These are phyloP conservation scores for Odontothrips loti DNA, from an alignment of 2,888 invertebrate genomes.

Conservation along the genomic window DNA sequence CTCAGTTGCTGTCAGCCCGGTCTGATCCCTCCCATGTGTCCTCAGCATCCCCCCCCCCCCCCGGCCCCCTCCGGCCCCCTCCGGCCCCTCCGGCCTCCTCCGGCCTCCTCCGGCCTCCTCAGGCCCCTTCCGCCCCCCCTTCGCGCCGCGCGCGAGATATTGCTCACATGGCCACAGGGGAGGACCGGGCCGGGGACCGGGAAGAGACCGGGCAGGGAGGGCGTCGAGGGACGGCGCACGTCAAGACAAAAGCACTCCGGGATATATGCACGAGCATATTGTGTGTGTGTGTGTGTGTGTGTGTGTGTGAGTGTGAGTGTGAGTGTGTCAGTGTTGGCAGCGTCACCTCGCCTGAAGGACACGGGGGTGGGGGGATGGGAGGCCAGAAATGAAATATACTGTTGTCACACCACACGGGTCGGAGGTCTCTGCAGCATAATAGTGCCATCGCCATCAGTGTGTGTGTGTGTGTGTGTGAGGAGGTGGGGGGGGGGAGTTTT, in stretches of 20 bases:
- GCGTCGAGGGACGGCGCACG: neutral
- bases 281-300: neutral
- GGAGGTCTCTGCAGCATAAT: neutral
- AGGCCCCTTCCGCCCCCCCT: too few relatives aligned
- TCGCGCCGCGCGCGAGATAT: neutral
- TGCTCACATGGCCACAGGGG: neutral
- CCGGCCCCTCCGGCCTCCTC: too few relatives aligned
- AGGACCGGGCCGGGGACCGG: neutral
- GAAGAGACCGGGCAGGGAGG: neutral
- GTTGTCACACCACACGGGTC: neutral
- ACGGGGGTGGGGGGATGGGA: neutral
- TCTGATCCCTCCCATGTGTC: too few relatives aligned
- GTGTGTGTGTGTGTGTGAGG: neutral
- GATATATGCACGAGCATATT: neutral
- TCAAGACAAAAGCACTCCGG: neutral
- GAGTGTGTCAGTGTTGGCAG: neutral
- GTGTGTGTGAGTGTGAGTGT: neutral
- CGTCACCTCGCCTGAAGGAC: neutral
- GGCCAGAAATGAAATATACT: constrained; percentile 9
- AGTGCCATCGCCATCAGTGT: neutral
- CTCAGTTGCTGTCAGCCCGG: too few relatives aligned
- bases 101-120: too few relatives aligned
- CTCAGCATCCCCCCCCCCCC: too few relatives aligned
- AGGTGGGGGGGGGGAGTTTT: neutral
- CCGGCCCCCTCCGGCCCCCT: too few relatives aligned